Evolutionary conservation across 2,888 invertebrate species (phyloP), one percentile per base, ranked within the genome.

Genomic region (Heteropelma amictum): DNA sequence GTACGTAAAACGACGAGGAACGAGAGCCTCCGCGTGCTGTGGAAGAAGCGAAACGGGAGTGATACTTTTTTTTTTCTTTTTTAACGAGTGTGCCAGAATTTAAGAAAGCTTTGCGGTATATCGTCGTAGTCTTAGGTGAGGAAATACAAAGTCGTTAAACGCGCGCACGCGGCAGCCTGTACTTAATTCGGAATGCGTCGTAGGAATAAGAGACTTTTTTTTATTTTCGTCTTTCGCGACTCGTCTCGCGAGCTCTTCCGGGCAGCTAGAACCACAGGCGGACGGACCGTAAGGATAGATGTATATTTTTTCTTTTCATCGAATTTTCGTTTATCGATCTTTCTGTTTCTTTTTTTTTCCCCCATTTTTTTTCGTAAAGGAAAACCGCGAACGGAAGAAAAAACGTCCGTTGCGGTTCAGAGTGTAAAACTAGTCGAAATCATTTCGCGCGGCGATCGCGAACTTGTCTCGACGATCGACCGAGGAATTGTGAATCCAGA

Each of bases 381-480:
- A n/a, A n/a, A n/a, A n/a, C 72, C 54, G 72, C 60, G 33, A 69
- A 56, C 72, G 76, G 69, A 51, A 23, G 61, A 19, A 45, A 33
- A 21, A 69, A 73, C 51, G 61, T 74, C 74, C 83, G 82, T 80
- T 72, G 78, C 76, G 79, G 76, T 76, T 47, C 78, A 82, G 87
- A 86, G 87, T 87, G 84, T 85, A 19, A 77, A 84, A 83, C 87
- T 87, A 87, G 87, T 87, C 87, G 81, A 82, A 83, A 70, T 81
- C 83, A 81, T 81, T 81, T 81, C 81, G 84, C 80, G 80, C 80
- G 83, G 80, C n/a, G 79, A 81, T 79, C 77, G 78, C 70, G 67
- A 78, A 77, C 71, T 73, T 70, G 61, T 77, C 76, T 69, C 72
- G 64, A 23, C 38, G 63, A 68, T 54, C 61, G 54, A 65, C 60